Evolutionary conservation across 2,797 vertebrate genomes (phyloP).

Genomic region (Mus minutoides): DNA sequence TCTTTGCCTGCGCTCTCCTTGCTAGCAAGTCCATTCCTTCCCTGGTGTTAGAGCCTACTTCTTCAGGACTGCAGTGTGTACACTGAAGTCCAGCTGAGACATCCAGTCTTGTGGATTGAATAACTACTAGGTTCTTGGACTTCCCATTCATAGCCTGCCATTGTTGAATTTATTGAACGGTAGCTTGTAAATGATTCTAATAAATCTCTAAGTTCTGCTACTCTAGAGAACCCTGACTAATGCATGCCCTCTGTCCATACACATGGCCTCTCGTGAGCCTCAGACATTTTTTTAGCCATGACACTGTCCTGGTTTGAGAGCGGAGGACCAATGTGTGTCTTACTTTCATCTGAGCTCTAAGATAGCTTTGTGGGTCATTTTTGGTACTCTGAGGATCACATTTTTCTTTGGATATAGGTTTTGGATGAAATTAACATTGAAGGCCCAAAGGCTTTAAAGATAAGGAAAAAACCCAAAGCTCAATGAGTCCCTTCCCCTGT

Average conservation of each 20-base stretch:
- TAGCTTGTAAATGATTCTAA: neutral
- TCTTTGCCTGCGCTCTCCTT: neutral
- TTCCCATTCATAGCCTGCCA: neutral
- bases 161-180: neutral
- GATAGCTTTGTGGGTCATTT: neutral
- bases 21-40: neutral
- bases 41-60: neutral
- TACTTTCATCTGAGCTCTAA: neutral
- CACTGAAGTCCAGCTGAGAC: neutral
- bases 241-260: neutral
- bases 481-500: slow-evolving; percentile 23
- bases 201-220: neutral
- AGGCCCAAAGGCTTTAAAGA: slow-evolving; percentile 25
- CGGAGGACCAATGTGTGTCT: neutral
- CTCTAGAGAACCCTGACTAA: neutral
- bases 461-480: slow-evolving; percentile 9
- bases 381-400: neutral
- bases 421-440: slow-evolving; percentile 54
- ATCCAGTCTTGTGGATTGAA: neutral
- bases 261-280: neutral
- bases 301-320: neutral
- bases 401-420: slow-evolving; percentile 20
- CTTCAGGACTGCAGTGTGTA: neutral
- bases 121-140: neutral
- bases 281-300: neutral